Percentiles rank a stretch among this genome's conserved stretches.
phyloP scores from a whole-genome alignment of 2,888 invertebrate species.

The Cryptus viduatorius region DNA sequence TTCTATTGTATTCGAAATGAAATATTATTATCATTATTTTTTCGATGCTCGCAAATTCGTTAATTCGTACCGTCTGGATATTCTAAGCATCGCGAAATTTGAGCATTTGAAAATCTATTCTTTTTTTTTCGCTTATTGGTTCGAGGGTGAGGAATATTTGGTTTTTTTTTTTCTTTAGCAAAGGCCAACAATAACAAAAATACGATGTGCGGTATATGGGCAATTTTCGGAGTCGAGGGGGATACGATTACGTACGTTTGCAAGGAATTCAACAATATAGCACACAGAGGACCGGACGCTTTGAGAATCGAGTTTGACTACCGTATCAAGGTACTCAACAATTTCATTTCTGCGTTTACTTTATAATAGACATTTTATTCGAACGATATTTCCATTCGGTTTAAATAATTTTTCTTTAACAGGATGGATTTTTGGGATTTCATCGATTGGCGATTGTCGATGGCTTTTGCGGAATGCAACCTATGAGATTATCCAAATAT shows the following conservation, averaged over 20 bases:
- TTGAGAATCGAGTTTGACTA: conserved; percentile 90
- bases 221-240: conserved; percentile 88
- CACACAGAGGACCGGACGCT: conserved; percentile 91
- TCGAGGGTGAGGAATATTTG: too few relatives aligned
- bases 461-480: conserved; percentile 91
- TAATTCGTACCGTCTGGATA: background rate
- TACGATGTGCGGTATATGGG: conserved; percentile 92
- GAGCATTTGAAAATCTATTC: background rate
- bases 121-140: too few relatives aligned
- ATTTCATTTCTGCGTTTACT: background rate
- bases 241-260: conserved; percentile 87
- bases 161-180: background rate
- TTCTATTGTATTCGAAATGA: background rate
- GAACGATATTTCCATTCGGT: background rate
- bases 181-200: background rate
- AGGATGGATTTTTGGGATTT: conserved; percentile 89
- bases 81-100: background rate
- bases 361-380: background rate
- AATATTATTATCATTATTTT: background rate
- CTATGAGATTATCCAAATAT: conserved; percentile 89
- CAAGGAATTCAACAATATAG: conserved; percentile 88
- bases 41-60: too few relatives aligned
- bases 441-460: conserved; percentile 91
- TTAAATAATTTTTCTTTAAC: conserved; percentile 64
- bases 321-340: conserved; percentile 86